phyloP scores from a whole-genome alignment of 64 coral and sea anemone genomes.

The Montipora cactus region DNA sequence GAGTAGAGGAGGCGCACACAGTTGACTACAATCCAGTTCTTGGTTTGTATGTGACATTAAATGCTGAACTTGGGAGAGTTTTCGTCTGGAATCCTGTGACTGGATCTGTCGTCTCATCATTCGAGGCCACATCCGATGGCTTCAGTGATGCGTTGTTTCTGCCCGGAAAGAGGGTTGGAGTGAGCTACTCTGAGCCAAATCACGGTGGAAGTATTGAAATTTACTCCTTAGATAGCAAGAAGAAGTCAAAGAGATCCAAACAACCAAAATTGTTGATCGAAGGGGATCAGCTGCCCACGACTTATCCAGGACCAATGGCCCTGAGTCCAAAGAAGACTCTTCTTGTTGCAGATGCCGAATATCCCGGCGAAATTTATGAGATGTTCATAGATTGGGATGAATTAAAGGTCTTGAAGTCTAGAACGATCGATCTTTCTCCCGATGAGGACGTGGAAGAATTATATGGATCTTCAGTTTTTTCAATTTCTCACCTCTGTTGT shows the following conservation, averaged over 20 bases:
- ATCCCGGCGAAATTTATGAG: conserved; percentile 8
- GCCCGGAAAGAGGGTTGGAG: background rate
- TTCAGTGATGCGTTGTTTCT: background rate
- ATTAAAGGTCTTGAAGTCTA: conserved; percentile 47
- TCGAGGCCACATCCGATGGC: background rate
- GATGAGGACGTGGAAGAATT: conserved; percentile 1
- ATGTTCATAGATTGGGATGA: conserved; percentile 69
- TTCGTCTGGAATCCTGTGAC: background rate
- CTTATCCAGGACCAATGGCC: conserved; percentile 59
- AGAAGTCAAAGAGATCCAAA: background rate
- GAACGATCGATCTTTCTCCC: conserved; percentile 15
- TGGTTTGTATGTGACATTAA: background rate
- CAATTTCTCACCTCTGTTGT: conserved; percentile 13
- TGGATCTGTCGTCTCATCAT: background rate
- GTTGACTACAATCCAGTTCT: conserved; percentile 11
- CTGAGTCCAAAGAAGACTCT: conserved; percentile 34
- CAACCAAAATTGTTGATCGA: background rate
- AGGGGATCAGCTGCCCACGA: background rate
- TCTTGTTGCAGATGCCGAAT: background rate
- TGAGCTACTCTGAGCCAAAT: background rate
- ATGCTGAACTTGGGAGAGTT: background rate
- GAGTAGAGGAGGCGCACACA: background rate
- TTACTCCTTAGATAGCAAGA: background rate
- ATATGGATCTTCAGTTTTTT: background rate
- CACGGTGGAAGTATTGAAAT: background rate